Evolutionary conservation across 2,113 vertebrate species (phyloP).

Genomic region (Atractosteus spatula): DNA sequence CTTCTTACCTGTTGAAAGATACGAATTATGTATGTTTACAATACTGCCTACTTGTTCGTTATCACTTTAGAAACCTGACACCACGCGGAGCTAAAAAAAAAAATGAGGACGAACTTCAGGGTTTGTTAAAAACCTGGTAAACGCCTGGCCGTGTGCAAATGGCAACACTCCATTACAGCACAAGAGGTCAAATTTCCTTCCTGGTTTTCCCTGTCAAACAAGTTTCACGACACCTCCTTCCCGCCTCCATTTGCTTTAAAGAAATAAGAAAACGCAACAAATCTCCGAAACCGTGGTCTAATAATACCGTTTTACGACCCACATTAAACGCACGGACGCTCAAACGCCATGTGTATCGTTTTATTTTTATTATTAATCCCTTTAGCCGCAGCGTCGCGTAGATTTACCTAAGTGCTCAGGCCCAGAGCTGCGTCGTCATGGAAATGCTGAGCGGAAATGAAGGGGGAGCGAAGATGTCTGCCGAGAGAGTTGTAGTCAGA

Average conservation of each 20-base stretch:
- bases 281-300: too few species aligned
- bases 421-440: too few species aligned
- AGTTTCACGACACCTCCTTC: conserved; percentile 9
- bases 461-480: too few species aligned
- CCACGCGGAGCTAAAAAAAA: background rate
- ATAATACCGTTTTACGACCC: too few species aligned
- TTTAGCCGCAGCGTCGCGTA: too few species aligned
- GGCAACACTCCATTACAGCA: conserved; percentile 6
- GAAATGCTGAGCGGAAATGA: too few species aligned
- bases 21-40: background rate
- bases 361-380: too few species aligned
- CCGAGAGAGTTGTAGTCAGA: too few species aligned
- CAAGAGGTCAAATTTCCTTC: conserved; percentile 33
- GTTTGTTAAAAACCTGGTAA: background rate
- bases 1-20: background rate
- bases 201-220: conserved; percentile 22
- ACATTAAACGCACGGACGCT: too few species aligned
- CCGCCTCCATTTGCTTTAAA: conserved; percentile 13
- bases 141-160: background rate
- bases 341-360: too few species aligned
- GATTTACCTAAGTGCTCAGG: too few species aligned
- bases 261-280: background rate
- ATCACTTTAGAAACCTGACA: background rate
- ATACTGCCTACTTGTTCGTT: background rate
- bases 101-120: background rate